Conservation (phyloP, 2,113 vertebrate species). For the Pelecanus crispus region DNA sequence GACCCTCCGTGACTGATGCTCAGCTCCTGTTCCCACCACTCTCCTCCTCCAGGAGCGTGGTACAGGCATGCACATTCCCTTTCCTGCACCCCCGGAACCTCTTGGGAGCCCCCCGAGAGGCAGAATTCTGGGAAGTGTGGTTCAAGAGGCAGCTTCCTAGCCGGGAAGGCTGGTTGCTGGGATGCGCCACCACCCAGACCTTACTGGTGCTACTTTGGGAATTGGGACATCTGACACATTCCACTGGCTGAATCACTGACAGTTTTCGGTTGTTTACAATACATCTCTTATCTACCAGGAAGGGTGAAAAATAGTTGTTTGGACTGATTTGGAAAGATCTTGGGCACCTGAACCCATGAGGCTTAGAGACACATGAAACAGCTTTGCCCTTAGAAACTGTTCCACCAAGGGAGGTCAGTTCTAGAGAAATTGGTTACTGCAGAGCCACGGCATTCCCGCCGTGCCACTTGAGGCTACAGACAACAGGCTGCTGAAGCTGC, state of each 20-base stretch:
- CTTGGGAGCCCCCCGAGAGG: neutral
- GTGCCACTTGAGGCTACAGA: neutral
- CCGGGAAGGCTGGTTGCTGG: neutral
- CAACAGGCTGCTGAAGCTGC: neutral
- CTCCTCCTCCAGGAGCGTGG: neutral
- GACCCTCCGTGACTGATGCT: neutral
- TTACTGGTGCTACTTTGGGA: neutral
- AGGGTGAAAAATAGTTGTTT: neutral
- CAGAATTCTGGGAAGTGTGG: neutral
- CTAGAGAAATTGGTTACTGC: neutral
- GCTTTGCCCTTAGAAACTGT: neutral
- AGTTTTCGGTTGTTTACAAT: neutral
- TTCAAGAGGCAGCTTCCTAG: neutral
- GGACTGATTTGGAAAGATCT: neutral
- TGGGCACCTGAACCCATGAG: neutral
- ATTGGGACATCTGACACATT: neutral
- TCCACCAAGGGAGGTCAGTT: neutral
- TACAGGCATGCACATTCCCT: neutral
- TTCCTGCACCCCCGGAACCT: neutral
- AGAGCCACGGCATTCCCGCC: rapidly evolving
- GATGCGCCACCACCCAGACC: neutral
- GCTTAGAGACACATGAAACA: neutral
- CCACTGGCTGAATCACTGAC: neutral
- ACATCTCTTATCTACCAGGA: neutral
- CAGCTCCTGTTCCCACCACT: neutral